These are phyloP conservation scores for Pogonocherus hispidulus DNA, from an alignment of 2,888 invertebrate genomes.

Conservation along the genomic window DNA sequence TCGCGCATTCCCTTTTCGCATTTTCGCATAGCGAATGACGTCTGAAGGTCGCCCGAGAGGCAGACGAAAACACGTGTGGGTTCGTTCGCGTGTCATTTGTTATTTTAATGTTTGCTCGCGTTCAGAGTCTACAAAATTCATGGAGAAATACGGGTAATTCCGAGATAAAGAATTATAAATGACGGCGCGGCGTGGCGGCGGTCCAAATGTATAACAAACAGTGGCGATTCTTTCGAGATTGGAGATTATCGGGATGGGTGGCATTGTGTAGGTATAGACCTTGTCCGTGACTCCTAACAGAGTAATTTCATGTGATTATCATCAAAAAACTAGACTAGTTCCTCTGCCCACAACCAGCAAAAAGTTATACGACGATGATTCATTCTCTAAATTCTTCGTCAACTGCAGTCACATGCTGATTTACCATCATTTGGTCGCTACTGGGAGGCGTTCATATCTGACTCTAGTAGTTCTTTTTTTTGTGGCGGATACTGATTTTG, in stretches of 20 bases:
- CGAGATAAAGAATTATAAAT: constrained; percentile 29
- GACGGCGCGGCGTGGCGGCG: not conserved
- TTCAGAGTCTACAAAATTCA: constrained; percentile 6
- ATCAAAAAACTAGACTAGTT: too few relatives aligned
- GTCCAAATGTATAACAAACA: constrained; percentile 19
- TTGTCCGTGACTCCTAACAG: too few relatives aligned
- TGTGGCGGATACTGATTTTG: too few relatives aligned
- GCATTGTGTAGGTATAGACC: too few relatives aligned
- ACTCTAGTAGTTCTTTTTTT: too few relatives aligned
- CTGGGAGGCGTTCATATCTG: too few relatives aligned
- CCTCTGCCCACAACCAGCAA: too few relatives aligned
- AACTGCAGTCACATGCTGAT: too few relatives aligned
- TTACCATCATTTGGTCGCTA: too few relatives aligned
- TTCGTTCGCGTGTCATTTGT: constrained; percentile 18
- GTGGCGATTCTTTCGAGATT: not conserved
- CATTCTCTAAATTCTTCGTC: too few relatives aligned
- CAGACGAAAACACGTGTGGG: constrained; percentile 32
- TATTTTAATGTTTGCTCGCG: constrained; percentile 24
- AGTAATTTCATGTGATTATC: too few relatives aligned
- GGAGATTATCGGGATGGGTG: not conserved
- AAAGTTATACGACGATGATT: too few relatives aligned
- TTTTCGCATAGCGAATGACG: constrained; percentile 34
- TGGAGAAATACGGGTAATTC: constrained; percentile 20
- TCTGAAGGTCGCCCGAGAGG: constrained; percentile 38
- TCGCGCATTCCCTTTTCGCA: constrained; percentile 16